Base-by-base conservation (phyloP, 2,888 invertebrate species). In the Hemicrepidius hirtus region DNA sequence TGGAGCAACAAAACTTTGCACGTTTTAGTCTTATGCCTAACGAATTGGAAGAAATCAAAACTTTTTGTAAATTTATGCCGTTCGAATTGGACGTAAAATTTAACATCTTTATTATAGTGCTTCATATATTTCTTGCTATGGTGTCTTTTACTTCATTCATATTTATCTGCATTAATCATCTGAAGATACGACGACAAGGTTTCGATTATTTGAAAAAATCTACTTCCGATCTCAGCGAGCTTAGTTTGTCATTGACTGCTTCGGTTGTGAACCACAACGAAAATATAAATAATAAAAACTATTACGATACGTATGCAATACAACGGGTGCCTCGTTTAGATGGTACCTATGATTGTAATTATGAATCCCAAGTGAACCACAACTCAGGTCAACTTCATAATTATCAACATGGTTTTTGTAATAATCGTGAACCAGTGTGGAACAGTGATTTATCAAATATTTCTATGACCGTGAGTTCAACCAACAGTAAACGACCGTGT, bases 401-500 rank as follows among this genome's bases (percentile, higher is more conserved):
- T 32, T 63, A 68, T 57, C 68, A 68, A 49, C 37, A 62, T 18
- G 78, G 76, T 6, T 80, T 71, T 49, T 77, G 80, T 59, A 73
- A 67, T 13, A 57, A 57, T 12, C 75, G 79, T n/a, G 80, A 80
- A 74, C 75, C 65, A 64, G 75, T 69, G 40, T 84, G 84, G 84
- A 86, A 86, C 66, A 86, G 87, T 82, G 87, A 87, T 76, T 82
- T 87, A 10, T 88, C 88, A 13, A 88, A 87, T 77, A 84, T 87
- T 13, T 88, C 88, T 1, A 88, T 87, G 60, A 88, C 88, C n/a
- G 88, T 88, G 20, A 88, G 88, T 74, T 88, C 88, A n/a, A 88
- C 88, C 18, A 89, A 89, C 77, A 88, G 88, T 67, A 85, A 88
- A 50, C 80, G 85, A 66, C 88, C 88, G 3, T 88, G 88, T 70